A percentile compares a stretch with the other conserved stretches of the same genome.
Evolutionary conservation across 30 jellyfish, hydroid and myxozoan species (phyloP).

Genomic region (Phacellophora camtschatica): DNA sequence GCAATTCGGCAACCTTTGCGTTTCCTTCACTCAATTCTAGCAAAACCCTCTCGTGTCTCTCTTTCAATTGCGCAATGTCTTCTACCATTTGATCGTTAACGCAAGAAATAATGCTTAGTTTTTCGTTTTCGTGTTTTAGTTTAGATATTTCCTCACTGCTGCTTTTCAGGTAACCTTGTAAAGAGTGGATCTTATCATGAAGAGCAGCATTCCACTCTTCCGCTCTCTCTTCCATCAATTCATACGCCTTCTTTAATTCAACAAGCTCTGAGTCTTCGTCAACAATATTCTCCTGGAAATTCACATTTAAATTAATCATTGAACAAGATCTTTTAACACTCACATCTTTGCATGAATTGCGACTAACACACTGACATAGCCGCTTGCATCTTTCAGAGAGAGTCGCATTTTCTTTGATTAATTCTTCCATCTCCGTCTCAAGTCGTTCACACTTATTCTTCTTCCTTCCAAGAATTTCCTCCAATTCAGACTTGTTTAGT

Average conservation of each 20-base stretch:
- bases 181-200: constrained; percentile 1
- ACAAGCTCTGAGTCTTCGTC: neutral
- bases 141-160: neutral
- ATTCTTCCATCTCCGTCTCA: neutral
- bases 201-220: constrained; percentile 23
- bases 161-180: neutral
- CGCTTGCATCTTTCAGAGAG: neutral
- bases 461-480: neutral
- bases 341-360: neutral
- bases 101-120: neutral
- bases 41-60: no score
- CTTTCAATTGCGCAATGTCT: neutral
- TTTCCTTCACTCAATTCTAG: no score
- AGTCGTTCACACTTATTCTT: neutral
- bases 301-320: neutral
- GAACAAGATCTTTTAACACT: neutral
- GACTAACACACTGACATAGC: neutral
- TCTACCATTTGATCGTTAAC: neutral
- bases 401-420: neutral
- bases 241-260: neutral
- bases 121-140: neutral
- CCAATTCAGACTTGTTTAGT: neutral
- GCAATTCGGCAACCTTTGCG: no score
- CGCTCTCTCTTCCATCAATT: constrained; percentile 1
- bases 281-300: neutral